Base-by-base conservation (phyloP, 2,113 vertebrate genomes). In the Myodes glareolus region DNA sequence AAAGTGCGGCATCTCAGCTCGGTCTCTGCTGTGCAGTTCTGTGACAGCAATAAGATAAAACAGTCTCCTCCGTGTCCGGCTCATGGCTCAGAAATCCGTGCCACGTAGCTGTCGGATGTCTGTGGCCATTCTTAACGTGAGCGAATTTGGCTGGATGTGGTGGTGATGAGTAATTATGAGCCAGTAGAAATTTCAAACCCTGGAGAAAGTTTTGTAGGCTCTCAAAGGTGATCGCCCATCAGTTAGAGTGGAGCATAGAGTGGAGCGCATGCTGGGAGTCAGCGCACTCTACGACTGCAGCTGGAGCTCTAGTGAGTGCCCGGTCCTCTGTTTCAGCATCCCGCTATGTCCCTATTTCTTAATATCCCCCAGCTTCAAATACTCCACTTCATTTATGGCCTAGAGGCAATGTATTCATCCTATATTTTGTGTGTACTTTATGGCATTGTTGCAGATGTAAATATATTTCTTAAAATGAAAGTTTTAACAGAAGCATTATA, bases 281-380 rank as follows among this genome's bases (percentile, higher is more conserved):
- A 65, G 36, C 2, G 12, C 52, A 23, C 0, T 82, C 88, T 58
- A 78, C 39, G 23, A 92, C 73, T 25, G 91, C 91, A n/a, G n/a
- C 50, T 55, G 70, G 10, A 94, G 95, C 90, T 92, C 76, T 31
- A 93, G 78, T 73, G 91, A 89, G 72, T 72, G 84, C 91, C 65
- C 88, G 14, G 36, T 10, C 70, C 82, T 97, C 90, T 94, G 88
- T 85, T 93, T 95, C 85, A 85, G 84, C 67, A 97, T 97, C 97
- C 95, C 92, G 80, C 4, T 0, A 93, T 94, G 52, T 92, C 94
- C 82, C 81, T 84, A 81, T 94, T 97, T 82, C 91, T 98, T 97
- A 84, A 89, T 97, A 94, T 92, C 68, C 36, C 86, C 76, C 72
- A 65, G 73, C 97, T 72, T 91, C 77, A 85, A 97, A 89, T 96